Conservation (phyloP, 2,797 vertebrate genomes). For the Falco peregrinus region DNA sequence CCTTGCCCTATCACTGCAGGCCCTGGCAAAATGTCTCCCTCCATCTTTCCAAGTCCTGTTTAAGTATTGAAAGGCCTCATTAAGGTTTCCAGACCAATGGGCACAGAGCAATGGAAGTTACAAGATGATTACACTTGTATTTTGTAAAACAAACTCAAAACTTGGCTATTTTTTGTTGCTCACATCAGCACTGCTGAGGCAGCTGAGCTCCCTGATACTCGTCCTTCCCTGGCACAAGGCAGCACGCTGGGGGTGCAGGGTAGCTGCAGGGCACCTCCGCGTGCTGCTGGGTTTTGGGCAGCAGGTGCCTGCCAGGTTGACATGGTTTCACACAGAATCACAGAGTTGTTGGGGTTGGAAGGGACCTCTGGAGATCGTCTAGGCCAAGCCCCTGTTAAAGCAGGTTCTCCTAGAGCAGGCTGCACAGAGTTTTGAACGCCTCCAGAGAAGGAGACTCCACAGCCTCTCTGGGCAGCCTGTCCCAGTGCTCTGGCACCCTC, state of each 20-base stretch:
- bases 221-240: neutral
- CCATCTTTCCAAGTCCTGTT: too few relatives aligned
- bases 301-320: too few relatives aligned
- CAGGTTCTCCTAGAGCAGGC: too few relatives aligned
- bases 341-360: neutral
- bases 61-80: fast-evolving
- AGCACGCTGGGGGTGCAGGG: neutral
- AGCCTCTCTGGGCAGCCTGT: too few relatives aligned
- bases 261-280: neutral
- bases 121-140: neutral
- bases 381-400: neutral
- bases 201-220: neutral
- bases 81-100: fast-evolving
- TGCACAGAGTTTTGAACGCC: too few relatives aligned
- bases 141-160: fast-evolving
- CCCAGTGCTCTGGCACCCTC: too few relatives aligned
- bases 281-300: neutral
- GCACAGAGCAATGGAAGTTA: neutral
- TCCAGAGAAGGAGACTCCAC: too few relatives aligned
- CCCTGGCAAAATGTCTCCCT: neutral
- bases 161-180: neutral
- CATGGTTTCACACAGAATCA: neutral
- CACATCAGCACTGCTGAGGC: neutral
- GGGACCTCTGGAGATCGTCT: neutral
- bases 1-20: neutral